A percentile compares a stretch with the other conserved stretches of the same genome.
Conservation (phyloP, 2,888 invertebrate species). For the Drosophila setosimentum region DNA sequence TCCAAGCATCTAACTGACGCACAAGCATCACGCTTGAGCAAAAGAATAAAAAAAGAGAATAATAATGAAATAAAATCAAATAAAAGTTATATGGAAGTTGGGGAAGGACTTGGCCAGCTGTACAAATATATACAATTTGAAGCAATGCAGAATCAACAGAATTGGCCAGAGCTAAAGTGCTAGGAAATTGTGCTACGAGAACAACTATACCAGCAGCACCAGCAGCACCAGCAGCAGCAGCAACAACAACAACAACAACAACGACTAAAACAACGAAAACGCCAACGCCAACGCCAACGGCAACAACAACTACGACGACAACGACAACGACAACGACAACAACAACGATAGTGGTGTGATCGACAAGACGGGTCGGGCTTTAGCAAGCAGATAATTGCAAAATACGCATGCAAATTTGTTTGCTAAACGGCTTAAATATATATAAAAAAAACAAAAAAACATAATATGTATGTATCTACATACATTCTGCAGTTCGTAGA, state of each 20-base stretch:
- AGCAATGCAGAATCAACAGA: slow-evolving; percentile 15
- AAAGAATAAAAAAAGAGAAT: slow-evolving; percentile 5
- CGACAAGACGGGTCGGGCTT: neutral
- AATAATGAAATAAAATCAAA: slow-evolving; percentile 13
- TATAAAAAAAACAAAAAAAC: too few relatives aligned
- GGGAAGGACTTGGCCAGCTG: slow-evolving; percentile 24
- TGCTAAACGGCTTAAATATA: slow-evolving; percentile 36
- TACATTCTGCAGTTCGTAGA: slow-evolving; percentile 46
- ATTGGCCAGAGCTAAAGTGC: slow-evolving; percentile 8
- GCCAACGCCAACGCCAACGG: neutral
- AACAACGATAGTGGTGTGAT: neutral
- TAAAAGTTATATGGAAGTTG: slow-evolving; percentile 11
- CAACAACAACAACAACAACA: neutral
- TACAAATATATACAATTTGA: slow-evolving; percentile 17
- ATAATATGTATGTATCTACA: slow-evolving; percentile 55
- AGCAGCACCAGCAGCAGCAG: neutral
- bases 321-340: neutral
- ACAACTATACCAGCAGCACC: slow-evolving; percentile 13
- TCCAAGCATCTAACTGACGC: slow-evolving; percentile 34
- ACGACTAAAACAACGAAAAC: neutral
- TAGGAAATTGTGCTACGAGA: slow-evolving; percentile 2
- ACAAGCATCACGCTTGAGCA: slow-evolving; percentile 47
- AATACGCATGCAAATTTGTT: slow-evolving; percentile 22
- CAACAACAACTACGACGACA: neutral
- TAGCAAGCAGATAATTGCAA: slow-evolving; percentile 13